Conservation (phyloP, 37 sponge, comb jelly and placozoan species). For the Theonella swinhoei region DNA sequence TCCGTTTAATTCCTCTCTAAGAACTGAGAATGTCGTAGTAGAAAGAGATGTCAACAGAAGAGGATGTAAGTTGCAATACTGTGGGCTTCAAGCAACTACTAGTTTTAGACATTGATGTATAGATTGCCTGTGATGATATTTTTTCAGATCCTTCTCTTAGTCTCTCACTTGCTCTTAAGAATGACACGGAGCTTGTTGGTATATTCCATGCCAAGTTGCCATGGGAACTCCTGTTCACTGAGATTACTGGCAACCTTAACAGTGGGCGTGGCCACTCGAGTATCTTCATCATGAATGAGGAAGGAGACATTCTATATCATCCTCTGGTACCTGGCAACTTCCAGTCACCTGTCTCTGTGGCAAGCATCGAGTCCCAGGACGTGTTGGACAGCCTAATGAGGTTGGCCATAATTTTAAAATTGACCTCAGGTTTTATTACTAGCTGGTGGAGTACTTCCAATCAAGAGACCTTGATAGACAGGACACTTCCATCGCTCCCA, state of each 20-base stretch:
- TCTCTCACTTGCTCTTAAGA: neutral
- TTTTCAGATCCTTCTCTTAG: neutral
- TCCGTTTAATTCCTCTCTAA: no score
- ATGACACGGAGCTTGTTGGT: constrained; percentile 14
- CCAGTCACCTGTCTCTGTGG: neutral
- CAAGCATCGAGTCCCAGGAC: constrained; percentile 7
- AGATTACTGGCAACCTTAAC: neutral
- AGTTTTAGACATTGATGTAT: neutral
- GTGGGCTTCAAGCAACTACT: neutral
- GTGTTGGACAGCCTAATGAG: neutral
- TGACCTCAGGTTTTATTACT: no score
- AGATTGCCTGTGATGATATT: neutral
- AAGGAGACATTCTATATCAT: constrained; percentile 15
- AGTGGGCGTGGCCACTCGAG: constrained; percentile 13
- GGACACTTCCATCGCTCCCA: no score
- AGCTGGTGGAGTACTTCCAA: no score
- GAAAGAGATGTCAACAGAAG: neutral
- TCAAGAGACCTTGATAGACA: no score
- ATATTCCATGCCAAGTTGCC: constrained; percentile 30
- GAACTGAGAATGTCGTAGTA: neutral
- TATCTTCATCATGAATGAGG: constrained; percentile 7
- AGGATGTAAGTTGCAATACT: neutral
- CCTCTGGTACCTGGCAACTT: constrained; percentile 21
- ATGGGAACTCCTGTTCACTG: constrained; percentile 15
- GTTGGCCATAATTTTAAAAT: no score